Percentiles rank a stretch among this genome's conserved stretches.
phyloP scores from a whole-genome alignment of 2,113 vertebrate species.

The Argyrosomus japonicus region DNA sequence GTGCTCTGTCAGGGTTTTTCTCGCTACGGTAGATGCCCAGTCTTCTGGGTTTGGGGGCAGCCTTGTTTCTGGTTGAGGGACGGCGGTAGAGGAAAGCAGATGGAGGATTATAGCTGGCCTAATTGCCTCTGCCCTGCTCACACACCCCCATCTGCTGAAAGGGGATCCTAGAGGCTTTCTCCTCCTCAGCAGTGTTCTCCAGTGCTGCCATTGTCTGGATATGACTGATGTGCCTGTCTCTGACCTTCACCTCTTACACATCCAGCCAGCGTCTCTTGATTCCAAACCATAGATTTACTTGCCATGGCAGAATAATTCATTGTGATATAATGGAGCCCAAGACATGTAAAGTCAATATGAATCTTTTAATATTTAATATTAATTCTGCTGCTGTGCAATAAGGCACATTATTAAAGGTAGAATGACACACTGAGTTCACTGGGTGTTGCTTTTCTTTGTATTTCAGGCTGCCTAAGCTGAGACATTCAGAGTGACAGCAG shows the following conservation, averaged over 20 bases:
- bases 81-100: constrained; percentile 69
- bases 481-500: constrained; percentile 53
- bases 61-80: constrained; percentile 59
- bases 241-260: constrained; percentile 55
- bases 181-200: constrained; percentile 45
- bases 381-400: constrained; percentile 16
- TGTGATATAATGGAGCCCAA: constrained; percentile 35
- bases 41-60: constrained; percentile 55
- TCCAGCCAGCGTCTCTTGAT: constrained; percentile 8
- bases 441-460: not conserved
- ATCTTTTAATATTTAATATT: constrained; percentile 40
- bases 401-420: not conserved
- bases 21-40: constrained; percentile 39
- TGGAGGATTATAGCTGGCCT: constrained; percentile 81
- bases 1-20: constrained; percentile 70
- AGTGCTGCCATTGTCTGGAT: constrained; percentile 51
- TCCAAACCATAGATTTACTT: constrained; percentile 25
- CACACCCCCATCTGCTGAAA: constrained; percentile 73
- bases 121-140: constrained; percentile 78
- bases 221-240: constrained; percentile 56
- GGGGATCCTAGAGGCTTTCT: constrained; percentile 61
- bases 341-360: constrained; percentile 33
- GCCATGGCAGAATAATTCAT: constrained; percentile 32
- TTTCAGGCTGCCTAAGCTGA: constrained; percentile 26
- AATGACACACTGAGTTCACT: not conserved